phyloP scores from a whole-genome alignment of 2,113 vertebrate species.

The Numenius arquata region DNA sequence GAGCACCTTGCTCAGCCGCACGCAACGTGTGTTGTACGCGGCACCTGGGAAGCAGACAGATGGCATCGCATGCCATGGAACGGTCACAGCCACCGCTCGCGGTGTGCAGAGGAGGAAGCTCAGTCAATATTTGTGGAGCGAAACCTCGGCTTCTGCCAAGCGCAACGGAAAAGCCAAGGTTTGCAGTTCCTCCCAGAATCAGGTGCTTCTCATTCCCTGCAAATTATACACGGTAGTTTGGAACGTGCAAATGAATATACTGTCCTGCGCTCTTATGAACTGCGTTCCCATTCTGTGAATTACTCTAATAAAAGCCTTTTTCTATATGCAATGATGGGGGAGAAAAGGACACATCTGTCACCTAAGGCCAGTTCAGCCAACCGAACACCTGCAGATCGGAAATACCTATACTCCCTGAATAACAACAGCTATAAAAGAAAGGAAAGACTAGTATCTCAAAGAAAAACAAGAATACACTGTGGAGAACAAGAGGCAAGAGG shows the following conservation, averaged over 20 bases:
- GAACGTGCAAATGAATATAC: neutral
- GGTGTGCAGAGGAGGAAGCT: neutral
- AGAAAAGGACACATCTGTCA: neutral
- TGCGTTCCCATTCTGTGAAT: neutral
- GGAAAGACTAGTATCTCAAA: neutral
- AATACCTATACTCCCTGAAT: neutral
- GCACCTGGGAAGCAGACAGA: neutral
- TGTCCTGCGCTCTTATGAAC: fast-evolving
- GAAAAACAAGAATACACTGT: neutral
- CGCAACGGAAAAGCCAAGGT: neutral
- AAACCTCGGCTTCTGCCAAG: neutral
- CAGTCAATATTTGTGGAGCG: neutral
- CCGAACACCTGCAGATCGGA: neutral
- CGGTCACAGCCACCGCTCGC: neutral
- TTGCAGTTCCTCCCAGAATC: neutral
- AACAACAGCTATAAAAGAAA: neutral
- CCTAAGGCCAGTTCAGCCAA: neutral
- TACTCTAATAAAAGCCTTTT: neutral
- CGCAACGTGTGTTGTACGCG: fast-evolving
- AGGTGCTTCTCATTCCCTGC: neutral
- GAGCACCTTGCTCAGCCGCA: neutral
- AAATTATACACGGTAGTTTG: neutral
- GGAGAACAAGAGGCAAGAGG: neutral
- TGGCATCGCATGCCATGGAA: neutral
- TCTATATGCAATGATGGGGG: neutral